These are phyloP conservation scores for Graptemys geographica DNA, from an alignment of 2,797 vertebrate genomes.

Conservation along the genomic window DNA sequence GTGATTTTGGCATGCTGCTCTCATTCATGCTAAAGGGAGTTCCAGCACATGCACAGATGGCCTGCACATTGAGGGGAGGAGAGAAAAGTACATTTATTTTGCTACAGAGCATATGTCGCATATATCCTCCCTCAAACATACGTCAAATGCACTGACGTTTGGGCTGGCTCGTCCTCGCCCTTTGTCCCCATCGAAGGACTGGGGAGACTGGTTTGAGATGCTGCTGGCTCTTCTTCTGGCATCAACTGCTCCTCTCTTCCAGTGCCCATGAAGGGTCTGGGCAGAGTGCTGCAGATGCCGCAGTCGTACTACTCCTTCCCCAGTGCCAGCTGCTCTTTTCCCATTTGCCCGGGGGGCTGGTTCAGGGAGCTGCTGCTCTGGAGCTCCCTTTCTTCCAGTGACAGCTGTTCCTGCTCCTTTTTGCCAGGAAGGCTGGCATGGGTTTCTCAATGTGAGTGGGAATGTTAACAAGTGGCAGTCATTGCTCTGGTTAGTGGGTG, in stretches of 20 bases:
- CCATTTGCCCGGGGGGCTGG: neutral
- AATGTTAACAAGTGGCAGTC: neutral
- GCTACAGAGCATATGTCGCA: neutral
- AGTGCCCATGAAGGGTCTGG: too few species aligned
- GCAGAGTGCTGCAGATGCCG: neutral
- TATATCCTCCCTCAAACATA: neutral
- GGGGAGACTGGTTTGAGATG: neutral
- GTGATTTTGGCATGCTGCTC: neutral
- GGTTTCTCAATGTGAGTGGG: accelerated
- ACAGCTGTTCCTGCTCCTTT: neutral
- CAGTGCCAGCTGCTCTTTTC: neutral
- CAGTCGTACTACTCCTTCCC: too few species aligned
- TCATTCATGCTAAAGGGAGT: neutral
- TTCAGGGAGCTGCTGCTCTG: neutral
- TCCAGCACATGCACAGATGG: neutral
- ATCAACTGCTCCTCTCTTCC: neutral
- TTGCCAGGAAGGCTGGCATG: neutral
- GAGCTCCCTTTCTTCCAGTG: neutral
- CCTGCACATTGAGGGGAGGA: neutral
- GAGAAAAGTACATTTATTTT: neutral
- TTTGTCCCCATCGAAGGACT: neutral
- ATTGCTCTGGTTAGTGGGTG: neutral
- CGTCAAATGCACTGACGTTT: neutral
- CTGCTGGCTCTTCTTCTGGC: neutral
- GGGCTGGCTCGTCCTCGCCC: neutral